Percentiles rank a stretch among this genome's conserved stretches.
Conservation (phyloP, 2,797 vertebrate genomes). For the Neoniphon sammara region DNA sequence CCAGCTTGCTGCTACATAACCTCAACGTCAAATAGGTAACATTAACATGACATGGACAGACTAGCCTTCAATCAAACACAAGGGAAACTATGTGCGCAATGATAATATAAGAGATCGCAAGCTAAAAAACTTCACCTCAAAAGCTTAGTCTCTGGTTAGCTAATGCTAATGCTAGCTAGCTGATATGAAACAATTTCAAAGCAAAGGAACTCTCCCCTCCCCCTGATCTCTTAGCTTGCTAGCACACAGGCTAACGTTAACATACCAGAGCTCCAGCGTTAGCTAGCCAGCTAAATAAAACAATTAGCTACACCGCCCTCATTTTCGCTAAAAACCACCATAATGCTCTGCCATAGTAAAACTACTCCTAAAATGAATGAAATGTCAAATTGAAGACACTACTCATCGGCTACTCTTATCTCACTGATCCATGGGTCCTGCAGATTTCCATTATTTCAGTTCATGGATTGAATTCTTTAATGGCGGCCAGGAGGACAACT, state of each 20-base stretch:
- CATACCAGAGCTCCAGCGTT: slow-evolving; percentile 80
- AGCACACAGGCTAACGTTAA: slow-evolving; percentile 81
- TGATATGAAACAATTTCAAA: slow-evolving; percentile 81
- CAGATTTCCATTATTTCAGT: slow-evolving; percentile 93
- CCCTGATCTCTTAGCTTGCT: slow-evolving; percentile 82
- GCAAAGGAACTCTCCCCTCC: slow-evolving; percentile 85
- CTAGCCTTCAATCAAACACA: slow-evolving; percentile 30
- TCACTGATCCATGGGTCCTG: slow-evolving; percentile 80
- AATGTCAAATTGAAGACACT: slow-evolving; percentile 52
- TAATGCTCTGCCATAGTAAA: slow-evolving; percentile 61
- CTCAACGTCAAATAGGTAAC: slow-evolving; percentile 36
- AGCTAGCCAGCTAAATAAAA: slow-evolving; percentile 78
- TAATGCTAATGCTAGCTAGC: slow-evolving; percentile 76
- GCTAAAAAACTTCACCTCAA: slow-evolving; percentile 72
- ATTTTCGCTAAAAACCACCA: slow-evolving; percentile 59
- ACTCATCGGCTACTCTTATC: slow-evolving; percentile 73
- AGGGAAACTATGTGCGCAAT: slow-evolving; percentile 57
- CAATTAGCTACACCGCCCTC: slow-evolving; percentile 73
- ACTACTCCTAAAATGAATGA: slow-evolving; percentile 56
- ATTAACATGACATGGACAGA: slow-evolving; percentile 41
- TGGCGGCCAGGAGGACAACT: slow-evolving; percentile 97
- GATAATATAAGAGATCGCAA: slow-evolving; percentile 39
- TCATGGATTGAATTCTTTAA: slow-evolving; percentile 98
- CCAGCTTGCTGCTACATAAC: slow-evolving; percentile 63
- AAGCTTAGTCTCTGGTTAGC: slow-evolving; percentile 67